Evolutionary conservation across 2,113 vertebrate genomes (phyloP), one percentile per base, ranked within the genome.

Genomic region (Chloropsis hardwickii): DNA sequence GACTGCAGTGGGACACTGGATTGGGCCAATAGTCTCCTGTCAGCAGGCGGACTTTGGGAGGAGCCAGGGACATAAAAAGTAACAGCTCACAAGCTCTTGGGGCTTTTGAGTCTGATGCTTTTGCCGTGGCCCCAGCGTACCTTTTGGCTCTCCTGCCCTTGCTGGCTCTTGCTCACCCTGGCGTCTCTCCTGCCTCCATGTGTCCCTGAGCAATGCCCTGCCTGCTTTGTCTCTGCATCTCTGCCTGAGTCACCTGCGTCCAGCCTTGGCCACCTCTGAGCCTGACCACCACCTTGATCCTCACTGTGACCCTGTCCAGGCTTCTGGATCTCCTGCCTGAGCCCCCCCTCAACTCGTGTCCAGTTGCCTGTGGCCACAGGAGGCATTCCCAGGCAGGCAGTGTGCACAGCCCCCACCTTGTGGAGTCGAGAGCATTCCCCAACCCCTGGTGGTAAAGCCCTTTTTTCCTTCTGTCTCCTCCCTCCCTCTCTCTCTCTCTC

Each of bases 331-430:
- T 47, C 25, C 33, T 22, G 33, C 19, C 22, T n/a, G 16, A 45
- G 8, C 2, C 0, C 16, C 12, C 23, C 64, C 44, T 35, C 18
- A 9, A 23, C 25, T 29, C 5, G 1, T 11, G 33, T 37, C 11
- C 13, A 6, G 17, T 21, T 2, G 0, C 17, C 24, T 44, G 17
- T 24, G 2, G 2, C 10, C 39, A 56, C 13, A 37, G 25, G 14
- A 58, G 11, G 9, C 2, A 1, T 18, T 15, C 42, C 21, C 33
- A 47, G 42, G 42, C 42, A 74, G 25, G 42, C 33, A 74, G 42
- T 5, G 4, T 10, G 25, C 19, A 35, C 25, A 45, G 14, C 14
- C 25, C 19, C 25, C 3, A 11, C 31, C 51, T 28, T 56, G 18
- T 5, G 6, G 31, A 5, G 7, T 8, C 3, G 4, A 17, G 14